A percentile compares a stretch with the other conserved stretches of the same genome.
phyloP scores from a whole-genome alignment of 2,113 vertebrate genomes.

The Pachycephala philippinensis region DNA sequence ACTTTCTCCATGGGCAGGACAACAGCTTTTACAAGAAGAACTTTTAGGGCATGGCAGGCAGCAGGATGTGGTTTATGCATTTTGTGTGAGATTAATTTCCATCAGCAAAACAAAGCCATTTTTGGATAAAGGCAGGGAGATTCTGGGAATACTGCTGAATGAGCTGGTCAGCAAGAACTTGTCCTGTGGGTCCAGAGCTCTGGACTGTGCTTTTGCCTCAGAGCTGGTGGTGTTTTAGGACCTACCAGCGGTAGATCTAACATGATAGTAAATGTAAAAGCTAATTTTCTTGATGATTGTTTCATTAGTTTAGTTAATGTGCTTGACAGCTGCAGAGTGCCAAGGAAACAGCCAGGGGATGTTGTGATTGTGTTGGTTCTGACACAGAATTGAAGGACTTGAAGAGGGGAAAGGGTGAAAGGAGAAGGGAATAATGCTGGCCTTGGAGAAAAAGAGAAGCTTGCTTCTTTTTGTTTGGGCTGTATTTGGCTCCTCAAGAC shows the following conservation, averaged over 20 bases:
- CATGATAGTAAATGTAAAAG: background rate
- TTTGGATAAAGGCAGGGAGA: slow-evolving; percentile 4
- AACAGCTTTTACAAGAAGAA: background rate
- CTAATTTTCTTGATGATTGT: background rate
- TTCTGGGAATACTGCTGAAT: background rate
- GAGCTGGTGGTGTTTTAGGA: background rate
- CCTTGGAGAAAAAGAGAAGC: background rate
- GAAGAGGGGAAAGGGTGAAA: background rate
- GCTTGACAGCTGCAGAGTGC: background rate
- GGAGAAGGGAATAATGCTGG: background rate
- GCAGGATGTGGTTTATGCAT: slow-evolving; percentile 55
- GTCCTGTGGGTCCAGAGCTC: background rate
- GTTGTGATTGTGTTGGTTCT: background rate
- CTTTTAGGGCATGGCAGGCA: slow-evolving; percentile 20
- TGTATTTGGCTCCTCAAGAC: background rate
- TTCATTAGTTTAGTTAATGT: background rate
- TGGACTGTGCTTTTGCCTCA: background rate
- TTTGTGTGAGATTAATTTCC: slow-evolving; percentile 13
- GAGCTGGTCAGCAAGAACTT: background rate
- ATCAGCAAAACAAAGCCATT: background rate
- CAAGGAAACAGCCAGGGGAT: background rate
- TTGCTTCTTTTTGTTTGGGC: background rate
- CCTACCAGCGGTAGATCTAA: background rate
- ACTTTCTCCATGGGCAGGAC: background rate
- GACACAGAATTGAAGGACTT: background rate